These are phyloP conservation scores for Leptinotarsa defecta DNA, from an alignment of 1,140 invertebrate species.

Conservation along the genomic window DNA sequence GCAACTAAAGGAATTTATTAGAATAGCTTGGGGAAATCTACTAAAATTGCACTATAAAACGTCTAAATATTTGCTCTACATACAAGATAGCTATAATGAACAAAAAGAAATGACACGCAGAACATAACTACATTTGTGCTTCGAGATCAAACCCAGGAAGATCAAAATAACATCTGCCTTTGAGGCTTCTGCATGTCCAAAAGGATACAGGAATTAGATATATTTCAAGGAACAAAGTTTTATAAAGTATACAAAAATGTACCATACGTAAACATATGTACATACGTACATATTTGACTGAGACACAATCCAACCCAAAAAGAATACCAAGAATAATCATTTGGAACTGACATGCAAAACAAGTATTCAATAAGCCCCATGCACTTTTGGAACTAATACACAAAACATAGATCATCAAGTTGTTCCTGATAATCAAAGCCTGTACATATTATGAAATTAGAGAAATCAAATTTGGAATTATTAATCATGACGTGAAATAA, in stretches of 20 bases:
- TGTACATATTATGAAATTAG: constrained; percentile 4
- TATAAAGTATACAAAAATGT: constrained; percentile 36
- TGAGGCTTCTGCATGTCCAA: constrained; percentile 37
- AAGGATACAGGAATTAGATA: constrained; percentile 34
- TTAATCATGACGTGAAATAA: too few relatives aligned
- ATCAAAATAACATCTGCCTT: constrained; percentile 44
- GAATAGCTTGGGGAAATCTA: constrained; percentile 33
- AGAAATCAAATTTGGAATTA: not conserved
- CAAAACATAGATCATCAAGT: constrained; percentile 24
- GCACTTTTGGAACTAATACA: constrained; percentile 34
- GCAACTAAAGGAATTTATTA: not conserved
- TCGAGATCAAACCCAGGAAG: constrained; percentile 50
- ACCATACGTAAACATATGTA: constrained; percentile 12
- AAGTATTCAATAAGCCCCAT: constrained; percentile 37
- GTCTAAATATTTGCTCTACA: constrained; percentile 44
- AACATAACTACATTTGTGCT: constrained; percentile 45
- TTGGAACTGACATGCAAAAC: constrained; percentile 39
- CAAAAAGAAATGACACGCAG: constrained; percentile 27
- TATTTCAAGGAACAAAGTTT: constrained; percentile 32
- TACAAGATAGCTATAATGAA: constrained; percentile 35
- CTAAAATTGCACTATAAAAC: constrained; percentile 40
- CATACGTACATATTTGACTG: constrained; percentile 5
- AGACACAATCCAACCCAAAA: constrained; percentile 42
- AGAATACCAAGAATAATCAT: constrained; percentile 33
- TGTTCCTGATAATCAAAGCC: constrained; percentile 16